These are phyloP conservation scores for Edolisoma coerulescens DNA, from an alignment of 2,113 vertebrate species.

Conservation along the genomic window DNA sequence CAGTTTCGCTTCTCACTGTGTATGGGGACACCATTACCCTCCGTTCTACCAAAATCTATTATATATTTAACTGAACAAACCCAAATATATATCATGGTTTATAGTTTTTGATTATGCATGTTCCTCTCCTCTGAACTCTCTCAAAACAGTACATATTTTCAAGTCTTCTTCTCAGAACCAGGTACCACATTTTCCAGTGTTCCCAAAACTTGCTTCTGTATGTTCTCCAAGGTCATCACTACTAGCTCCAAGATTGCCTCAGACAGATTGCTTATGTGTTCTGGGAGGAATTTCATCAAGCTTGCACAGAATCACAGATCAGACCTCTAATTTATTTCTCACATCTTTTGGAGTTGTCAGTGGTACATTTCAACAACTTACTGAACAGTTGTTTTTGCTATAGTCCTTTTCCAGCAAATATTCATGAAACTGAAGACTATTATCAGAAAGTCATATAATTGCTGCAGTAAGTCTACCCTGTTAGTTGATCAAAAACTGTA, in stretches of 20 bases:
- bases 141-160: neutral
- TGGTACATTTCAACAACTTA: neutral
- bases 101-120: neutral
- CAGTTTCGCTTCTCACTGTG: neutral
- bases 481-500: neutral
- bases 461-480: neutral
- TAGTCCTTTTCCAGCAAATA: neutral
- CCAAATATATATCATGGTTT: neutral
- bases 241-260: neutral
- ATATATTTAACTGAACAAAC: neutral
- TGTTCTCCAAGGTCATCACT: neutral
- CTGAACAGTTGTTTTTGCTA: neutral
- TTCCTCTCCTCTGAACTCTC: neutral
- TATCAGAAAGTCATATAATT: neutral
- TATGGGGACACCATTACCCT: neutral
- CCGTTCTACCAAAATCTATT: neutral
- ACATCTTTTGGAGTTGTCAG: neutral
- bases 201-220: neutral
- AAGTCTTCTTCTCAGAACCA: neutral
- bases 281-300: neutral
- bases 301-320: neutral
- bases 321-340: neutral
- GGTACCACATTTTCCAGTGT: neutral
- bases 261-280: neutral
- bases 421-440: neutral